Evolutionary conservation across 2,888 invertebrate genomes (phyloP).

Genomic region (Cordilura impudica): DNA sequence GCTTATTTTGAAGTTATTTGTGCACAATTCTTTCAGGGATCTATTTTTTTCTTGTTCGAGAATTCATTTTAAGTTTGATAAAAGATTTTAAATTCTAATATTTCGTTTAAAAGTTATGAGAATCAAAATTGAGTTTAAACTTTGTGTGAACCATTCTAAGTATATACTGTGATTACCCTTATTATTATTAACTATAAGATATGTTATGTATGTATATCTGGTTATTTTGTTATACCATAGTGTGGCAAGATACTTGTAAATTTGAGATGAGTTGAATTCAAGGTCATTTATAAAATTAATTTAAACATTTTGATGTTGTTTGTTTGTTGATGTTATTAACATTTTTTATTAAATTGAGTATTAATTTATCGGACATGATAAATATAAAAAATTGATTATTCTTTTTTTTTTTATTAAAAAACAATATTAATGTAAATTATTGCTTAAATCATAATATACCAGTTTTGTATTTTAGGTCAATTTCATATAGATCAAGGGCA

Average conservation of each 20-base stretch:
- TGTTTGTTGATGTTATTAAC: background rate
- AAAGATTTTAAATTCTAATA: too few relatives aligned
- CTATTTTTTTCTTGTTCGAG: too few relatives aligned
- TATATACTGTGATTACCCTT: constrained; percentile 1
- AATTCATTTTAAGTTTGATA: too few relatives aligned
- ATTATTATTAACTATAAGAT: background rate
- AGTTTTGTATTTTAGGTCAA: constrained; percentile 24
- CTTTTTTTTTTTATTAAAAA: background rate
- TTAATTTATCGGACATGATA: constrained; percentile 39
- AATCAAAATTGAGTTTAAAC: too few relatives aligned
- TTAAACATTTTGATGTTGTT: constrained; percentile 10
- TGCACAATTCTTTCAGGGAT: too few relatives aligned
- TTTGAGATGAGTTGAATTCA: constrained; percentile 35
- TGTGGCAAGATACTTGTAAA: constrained; percentile 19
- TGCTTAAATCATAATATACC: background rate
- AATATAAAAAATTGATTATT: constrained; percentile 25
- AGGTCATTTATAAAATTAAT: constrained; percentile 39
- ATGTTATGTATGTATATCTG: background rate
- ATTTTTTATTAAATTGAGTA: background rate
- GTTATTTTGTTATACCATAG: constrained; percentile 27
- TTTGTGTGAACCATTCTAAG: too few relatives aligned
- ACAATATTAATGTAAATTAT: background rate
- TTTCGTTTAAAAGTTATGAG: too few relatives aligned
- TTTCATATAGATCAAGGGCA: constrained; percentile 1
- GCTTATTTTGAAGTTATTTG: too few relatives aligned